These are phyloP conservation scores for Phrynocephalus versicolor DNA, from an alignment of 2,113 vertebrate species.

Conservation along the genomic window DNA sequence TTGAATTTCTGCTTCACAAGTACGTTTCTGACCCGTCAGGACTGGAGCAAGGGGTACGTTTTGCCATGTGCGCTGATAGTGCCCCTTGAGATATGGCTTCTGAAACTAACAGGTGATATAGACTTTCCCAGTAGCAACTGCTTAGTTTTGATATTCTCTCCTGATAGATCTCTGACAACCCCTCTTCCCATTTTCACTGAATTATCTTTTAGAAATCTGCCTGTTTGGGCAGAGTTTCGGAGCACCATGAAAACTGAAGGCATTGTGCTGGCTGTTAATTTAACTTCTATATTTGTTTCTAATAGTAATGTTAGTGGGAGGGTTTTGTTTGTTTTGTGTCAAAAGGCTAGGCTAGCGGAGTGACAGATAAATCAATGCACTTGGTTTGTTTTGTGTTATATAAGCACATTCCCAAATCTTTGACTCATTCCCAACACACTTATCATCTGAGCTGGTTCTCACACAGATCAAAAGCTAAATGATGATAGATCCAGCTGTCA, in stretches of 20 bases:
- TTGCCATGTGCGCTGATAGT: not conserved
- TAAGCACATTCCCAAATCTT: not conserved
- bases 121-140: not conserved
- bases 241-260: not conserved
- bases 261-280: not conserved
- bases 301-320: not conserved
- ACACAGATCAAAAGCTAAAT: not conserved
- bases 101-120: not conserved
- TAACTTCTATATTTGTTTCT: not conserved
- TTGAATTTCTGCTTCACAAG: not conserved
- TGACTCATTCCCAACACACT: not conserved
- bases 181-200: not conserved
- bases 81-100: not conserved
- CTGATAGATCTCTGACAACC: not conserved
- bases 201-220: not conserved
- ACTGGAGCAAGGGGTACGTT: not conserved
- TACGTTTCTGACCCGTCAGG: not conserved
- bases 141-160: not conserved
- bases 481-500: not conserved
- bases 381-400: not conserved
- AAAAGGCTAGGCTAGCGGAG: not conserved
- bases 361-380: not conserved
- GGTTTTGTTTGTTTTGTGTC: not conserved
- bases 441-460: not conserved
- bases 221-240: not conserved